Conservation (phyloP, 2,888 invertebrate genomes). For the Andrena flavipes region DNA sequence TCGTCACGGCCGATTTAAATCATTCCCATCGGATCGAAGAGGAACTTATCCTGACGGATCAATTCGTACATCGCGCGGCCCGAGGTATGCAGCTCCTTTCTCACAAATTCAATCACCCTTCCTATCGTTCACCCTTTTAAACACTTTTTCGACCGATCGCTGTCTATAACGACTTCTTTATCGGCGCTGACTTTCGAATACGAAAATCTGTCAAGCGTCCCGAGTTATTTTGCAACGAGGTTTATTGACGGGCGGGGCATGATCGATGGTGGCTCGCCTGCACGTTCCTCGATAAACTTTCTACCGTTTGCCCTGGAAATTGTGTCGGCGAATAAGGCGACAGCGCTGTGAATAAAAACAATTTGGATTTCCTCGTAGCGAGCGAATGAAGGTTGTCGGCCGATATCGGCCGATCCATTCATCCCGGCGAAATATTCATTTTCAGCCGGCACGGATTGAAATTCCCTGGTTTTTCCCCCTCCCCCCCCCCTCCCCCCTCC, state of each 20-base stretch:
- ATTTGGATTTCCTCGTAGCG: slow-evolving; percentile 9
- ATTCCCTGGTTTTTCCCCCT: neutral
- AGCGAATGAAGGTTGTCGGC: slow-evolving; percentile 15
- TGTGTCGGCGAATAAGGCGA: slow-evolving; percentile 27
- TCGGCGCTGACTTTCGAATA: slow-evolving; percentile 2
- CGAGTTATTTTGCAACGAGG: slow-evolving; percentile 19
- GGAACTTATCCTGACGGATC: neutral
- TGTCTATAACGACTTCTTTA: neutral
- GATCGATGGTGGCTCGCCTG: slow-evolving; percentile 46
- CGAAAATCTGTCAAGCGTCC: slow-evolving; percentile 21
- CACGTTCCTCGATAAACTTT: slow-evolving; percentile 51
- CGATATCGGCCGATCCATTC: neutral
- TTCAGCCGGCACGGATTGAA: neutral
- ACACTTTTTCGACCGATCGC: neutral
- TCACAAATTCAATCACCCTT: neutral
- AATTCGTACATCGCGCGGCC: too few relatives aligned
- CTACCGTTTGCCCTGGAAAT: slow-evolving; percentile 30
- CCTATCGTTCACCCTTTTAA: neutral
- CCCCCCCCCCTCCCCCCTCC: accelerated
- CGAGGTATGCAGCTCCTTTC: neutral
- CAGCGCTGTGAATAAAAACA: slow-evolving; percentile 24
- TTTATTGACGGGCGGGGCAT: slow-evolving; percentile 28
- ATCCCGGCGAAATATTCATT: slow-evolving; percentile 5
- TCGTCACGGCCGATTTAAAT: neutral
- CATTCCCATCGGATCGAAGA: neutral